Base-by-base conservation (phyloP, 2,113 vertebrate genomes). In the Camelus bactrianus region DNA sequence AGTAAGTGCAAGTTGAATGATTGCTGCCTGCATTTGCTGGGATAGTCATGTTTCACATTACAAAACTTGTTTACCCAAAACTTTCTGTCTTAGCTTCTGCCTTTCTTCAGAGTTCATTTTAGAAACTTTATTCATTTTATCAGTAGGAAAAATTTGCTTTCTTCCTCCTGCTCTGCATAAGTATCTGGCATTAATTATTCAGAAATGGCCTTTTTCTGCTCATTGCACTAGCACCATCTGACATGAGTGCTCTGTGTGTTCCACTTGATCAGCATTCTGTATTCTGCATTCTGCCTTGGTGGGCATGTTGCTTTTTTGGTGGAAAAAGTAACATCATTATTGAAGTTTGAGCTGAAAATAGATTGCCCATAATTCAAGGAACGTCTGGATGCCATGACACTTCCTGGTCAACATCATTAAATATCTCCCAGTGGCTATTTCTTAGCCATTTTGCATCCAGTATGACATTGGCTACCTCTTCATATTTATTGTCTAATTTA, bases 401-500 rank as follows among this genome's bases (percentile, higher is more conserved):
- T 91, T 69, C 52, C 20, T 73, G 19, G 4, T 32, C 24, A 50
- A 67, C 11, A n/a, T 46, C 52, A 72, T 10, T 50, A 22, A 67
- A 9, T 64, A 50, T 60, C 30, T 86, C 30, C 56, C 32, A 8
- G 30, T 42, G 58, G 14, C 79, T 79, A 62, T 67, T 92, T 84
- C 54, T 82, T 76, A 65, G 22, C 9, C 35, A 58, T 64, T 72
- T 85, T 89, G 22, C 24, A 58, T 69, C 58, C 15, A 67, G 26
- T 30, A 72, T 38, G 6, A 42, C 26, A 58, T 58, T 48, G 38
- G 7, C 19, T 70, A 46, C 26, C 10, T 3, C 50, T 70, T 58
- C 73, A 77, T 26, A 24, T 62, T 93, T 50, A 72, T 64, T 89
- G n/a, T 67, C 72, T 75, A 52, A 67, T 91, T 76, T 95, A 93